Evolutionary conservation across 2,797 vertebrate species (phyloP), one percentile per base, ranked within the genome.

Genomic region (Coccyzus lansbergi): DNA sequence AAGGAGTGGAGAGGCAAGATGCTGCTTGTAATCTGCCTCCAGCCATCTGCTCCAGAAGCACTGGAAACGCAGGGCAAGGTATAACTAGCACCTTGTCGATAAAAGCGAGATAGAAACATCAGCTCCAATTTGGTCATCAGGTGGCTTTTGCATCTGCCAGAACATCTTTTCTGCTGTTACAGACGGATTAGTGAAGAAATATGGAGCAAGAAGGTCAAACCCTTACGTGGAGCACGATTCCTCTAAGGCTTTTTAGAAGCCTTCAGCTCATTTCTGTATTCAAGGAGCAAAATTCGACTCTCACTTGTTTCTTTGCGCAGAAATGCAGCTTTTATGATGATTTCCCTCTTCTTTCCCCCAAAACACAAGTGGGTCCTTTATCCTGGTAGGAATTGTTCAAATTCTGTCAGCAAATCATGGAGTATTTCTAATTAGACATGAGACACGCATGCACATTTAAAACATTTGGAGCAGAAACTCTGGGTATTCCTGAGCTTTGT

Each of bases 401-500:
- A 77, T 59, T 46, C 55, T 49, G 6, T 36, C 0, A 0, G 56
- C 33, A 80, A 86, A 87, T 83, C 62, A 20, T 31, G 64, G 68
- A n/a, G 7, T 34, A 34, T 63, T 89, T 82, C 59, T 74, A 42
- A 68, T 86, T 36, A 84, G 80, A 48, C n/a, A 15, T 42, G 74
- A 93, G 84, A 46, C 64, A 29, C 5, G 29, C 17, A 12, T 33
- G 36, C 49, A 59, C 46, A 22, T 93, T 85, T 79, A 34, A 86
- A 90, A 44, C 58, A 75, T 75, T 90, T 79, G 87, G 40, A 78
- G 31, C 68, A 90, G 77, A 84, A 95, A 92, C 53, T 65, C 82
- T 42, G 63, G 74, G 67, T 82, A 68, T 86, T 93, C 55, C 84
- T 49, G 51, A 80, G 84, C 93, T 97, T 96, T 96, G 88, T 96